A percentile compares a stretch with the other conserved stretches of the same genome.
phyloP scores from a whole-genome alignment of 2,797 vertebrate species.

The Psittacula echo region DNA sequence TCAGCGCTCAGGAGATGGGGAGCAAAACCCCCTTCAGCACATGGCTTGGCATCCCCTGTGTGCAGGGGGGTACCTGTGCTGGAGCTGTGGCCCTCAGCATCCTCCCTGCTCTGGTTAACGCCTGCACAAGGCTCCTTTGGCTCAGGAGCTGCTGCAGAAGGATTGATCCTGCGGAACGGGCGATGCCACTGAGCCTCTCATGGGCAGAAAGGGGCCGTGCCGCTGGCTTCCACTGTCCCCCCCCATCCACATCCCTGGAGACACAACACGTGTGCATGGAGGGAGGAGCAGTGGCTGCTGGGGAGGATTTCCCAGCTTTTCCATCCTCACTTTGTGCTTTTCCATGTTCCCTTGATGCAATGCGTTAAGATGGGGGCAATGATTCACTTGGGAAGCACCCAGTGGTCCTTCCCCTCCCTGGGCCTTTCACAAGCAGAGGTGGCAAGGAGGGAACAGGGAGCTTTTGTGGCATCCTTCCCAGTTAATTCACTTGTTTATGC shows the following conservation, averaged over 20 bases:
- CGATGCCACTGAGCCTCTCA: neutral
- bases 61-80: neutral
- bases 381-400: accelerated
- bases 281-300: neutral
- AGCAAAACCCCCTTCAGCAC: accelerated
- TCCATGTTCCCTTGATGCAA: accelerated
- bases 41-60: neutral
- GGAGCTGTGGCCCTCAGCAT: neutral
- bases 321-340: neutral
- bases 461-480: neutral
- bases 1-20: neutral
- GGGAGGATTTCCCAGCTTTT: neutral
- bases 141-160: neutral
- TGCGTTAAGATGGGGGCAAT: accelerated
- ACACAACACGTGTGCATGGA: neutral
- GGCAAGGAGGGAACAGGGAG: neutral
- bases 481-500: slow-evolving; percentile 6
- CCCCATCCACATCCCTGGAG: neutral
- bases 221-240: neutral
- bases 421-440: neutral
- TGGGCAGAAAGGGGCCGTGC: neutral
- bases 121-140: neutral
- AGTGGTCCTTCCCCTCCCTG: accelerated
- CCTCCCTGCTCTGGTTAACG: accelerated
- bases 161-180: neutral